Base-by-base conservation (phyloP, 2,113 vertebrate genomes). In the Penelope pileata region DNA sequence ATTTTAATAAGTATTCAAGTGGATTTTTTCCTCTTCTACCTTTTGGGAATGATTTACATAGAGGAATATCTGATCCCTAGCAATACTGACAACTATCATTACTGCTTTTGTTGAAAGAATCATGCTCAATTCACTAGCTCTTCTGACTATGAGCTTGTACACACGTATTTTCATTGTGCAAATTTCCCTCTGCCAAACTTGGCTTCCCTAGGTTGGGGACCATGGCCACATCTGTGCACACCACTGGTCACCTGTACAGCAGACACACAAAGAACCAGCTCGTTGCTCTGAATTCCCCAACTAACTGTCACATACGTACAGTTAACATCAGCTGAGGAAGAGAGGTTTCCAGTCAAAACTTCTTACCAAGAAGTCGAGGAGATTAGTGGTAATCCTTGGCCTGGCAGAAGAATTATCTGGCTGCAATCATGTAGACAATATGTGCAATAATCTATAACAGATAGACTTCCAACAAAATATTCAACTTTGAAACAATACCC, bases 191-290 rank as follows among this genome's bases (percentile, higher is more conserved):
- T 40, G 30, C 16, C 32, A 36, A 34, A 26, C n/a, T 1, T 43
- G 29, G 5, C 27, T 80, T 3, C 47, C 15, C 3, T n/a, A 26
- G 30, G 3, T 0, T 51, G 34, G 19, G 29, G 14, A 43, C 18
- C 1, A 0, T 76, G 32, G 18, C 34, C 26, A 9, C 26, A 19
- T 47, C 59, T n/a, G 4, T 26, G 11, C 34, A 4, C 27, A 42
- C 0, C 30, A 48, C 40, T 4, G 0, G 5, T 38, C 36, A 14
- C 13, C 60, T 45, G 78, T 58, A 47, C 43, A 43, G 7, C 12
- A 6, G 5, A 19, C 10, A 26, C 17, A 16, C 4, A 3, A 18
- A 56, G 6, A 88, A 51, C 13, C 36, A 23, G 5, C 54, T 62
- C 24, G 43, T 77, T 88, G 43, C 40, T 72, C 70, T 38, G 43